Conservation (phyloP, 2,888 invertebrate genomes). For the Autographa gamma region DNA sequence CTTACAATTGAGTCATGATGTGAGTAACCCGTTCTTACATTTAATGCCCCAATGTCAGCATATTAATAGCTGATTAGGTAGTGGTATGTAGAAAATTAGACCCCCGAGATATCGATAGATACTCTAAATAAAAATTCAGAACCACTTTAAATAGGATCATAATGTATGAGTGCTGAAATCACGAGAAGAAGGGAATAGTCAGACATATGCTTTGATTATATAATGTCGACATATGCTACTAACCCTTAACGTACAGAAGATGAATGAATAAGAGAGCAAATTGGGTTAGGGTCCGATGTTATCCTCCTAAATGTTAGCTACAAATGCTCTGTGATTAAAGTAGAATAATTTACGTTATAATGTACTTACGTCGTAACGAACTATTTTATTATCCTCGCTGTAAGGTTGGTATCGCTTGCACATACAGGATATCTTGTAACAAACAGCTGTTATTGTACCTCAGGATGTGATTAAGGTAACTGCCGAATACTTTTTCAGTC, state of each 20-base stretch:
- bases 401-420: slow-evolving; percentile 36
- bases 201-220: no score
- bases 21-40: not conserved
- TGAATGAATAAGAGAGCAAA: no score
- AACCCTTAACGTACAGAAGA: no score
- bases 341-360: not conserved
- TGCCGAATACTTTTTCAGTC: slow-evolving; percentile 21
- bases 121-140: no score
- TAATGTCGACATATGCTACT: no score
- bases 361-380: slow-evolving; percentile 3
- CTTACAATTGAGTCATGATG: not conserved
- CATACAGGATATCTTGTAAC: slow-evolving; percentile 52
- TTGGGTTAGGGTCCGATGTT: no score
- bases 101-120: not conserved
- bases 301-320: not conserved
- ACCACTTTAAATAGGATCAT: no score
- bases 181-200: no score
- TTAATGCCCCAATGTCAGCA: not conserved
- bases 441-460: slow-evolving; percentile 27
- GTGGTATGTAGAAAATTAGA: not conserved
- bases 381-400: slow-evolving; percentile 1
- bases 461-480: slow-evolving; percentile 44
- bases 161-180: no score
- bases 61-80: not conserved
- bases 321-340: not conserved